phyloP scores from a whole-genome alignment of 2,888 invertebrate species.

The Sycophila texana region DNA sequence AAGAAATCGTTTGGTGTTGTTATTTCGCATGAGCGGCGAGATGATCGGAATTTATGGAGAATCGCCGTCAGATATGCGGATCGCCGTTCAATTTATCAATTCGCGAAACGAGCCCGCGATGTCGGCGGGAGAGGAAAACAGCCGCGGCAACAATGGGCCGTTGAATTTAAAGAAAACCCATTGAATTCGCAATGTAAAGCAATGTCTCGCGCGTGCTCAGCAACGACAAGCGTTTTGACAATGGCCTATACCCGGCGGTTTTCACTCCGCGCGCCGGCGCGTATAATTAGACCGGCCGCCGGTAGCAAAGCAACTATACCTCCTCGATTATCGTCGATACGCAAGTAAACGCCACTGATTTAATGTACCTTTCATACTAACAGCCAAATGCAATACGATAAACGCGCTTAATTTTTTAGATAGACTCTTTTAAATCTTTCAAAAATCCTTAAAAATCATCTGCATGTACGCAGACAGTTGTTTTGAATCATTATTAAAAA shows the following conservation, averaged over 20 bases:
- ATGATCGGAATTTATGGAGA: conserved; percentile 8
- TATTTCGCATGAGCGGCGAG: not conserved
- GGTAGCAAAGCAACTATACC: too few species aligned
- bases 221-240: conserved; percentile 38
- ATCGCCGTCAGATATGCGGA: not conserved
- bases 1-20: too few species aligned
- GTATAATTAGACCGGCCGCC: not conserved
- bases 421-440: too few species aligned
- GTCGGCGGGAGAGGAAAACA: not conserved
- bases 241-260: conserved; percentile 8
- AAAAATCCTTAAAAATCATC: too few species aligned
- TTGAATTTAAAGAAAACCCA: conserved; percentile 54
- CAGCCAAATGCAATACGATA: too few species aligned
- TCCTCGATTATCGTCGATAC: too few species aligned
- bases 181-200: conserved; percentile 16
- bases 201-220: conserved; percentile 3
- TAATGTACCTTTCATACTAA: too few species aligned
- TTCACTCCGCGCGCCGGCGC: not conserved
- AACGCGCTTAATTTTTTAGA: too few species aligned
- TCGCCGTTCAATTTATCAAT: conserved; percentile 29
- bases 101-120: not conserved
- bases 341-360: too few species aligned
- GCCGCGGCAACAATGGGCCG: conserved; percentile 40
- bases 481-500: too few species aligned
- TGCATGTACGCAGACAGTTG: too few species aligned